Conservation (phyloP, 1,140 invertebrate genomes). For the Diabrotica virgifera region DNA sequence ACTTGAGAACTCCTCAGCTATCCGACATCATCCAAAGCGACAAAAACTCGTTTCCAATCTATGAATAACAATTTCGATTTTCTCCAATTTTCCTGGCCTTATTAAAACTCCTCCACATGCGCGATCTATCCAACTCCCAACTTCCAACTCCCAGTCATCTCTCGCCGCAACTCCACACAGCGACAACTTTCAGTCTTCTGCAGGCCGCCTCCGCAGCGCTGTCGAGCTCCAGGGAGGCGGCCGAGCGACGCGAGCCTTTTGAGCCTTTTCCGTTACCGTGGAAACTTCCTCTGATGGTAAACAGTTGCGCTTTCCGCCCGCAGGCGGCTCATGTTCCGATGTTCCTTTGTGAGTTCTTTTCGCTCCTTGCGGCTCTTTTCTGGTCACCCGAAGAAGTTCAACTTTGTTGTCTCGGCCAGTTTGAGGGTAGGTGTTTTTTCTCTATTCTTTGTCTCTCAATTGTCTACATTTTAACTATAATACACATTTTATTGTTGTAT, state of each 20-base stretch:
- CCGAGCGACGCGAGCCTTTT: constrained; percentile 8
- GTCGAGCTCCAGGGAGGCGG: neutral
- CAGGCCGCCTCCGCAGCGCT: constrained; percentile 3
- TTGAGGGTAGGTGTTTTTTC: neutral
- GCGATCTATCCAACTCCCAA: constrained; percentile 2
- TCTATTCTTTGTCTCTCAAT: no score
- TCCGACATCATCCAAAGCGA: neutral
- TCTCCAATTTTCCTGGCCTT: constrained; percentile 18
- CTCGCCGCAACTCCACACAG: constrained; percentile 13
- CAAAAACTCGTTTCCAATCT: constrained; percentile 14
- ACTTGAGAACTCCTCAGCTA: no score
- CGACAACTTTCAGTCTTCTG: constrained; percentile 13
- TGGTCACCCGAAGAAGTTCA: constrained; percentile 2
- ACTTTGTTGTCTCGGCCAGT: neutral
- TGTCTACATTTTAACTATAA: no score
- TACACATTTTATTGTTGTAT: no score
- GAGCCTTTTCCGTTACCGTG: constrained; percentile 20
- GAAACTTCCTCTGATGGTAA: constrained; percentile 15
- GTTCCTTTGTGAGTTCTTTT: neutral
- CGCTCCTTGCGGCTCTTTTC: constrained; percentile 4
- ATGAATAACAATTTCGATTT: constrained; percentile 23
- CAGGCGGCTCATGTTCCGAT: neutral
- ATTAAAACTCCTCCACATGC: constrained; percentile 16
- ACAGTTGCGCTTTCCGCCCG: constrained; percentile 18
- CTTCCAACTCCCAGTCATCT: constrained; percentile 12